Base-by-base conservation (phyloP, 2,888 invertebrate genomes). In the Cheilosia variabilis region DNA sequence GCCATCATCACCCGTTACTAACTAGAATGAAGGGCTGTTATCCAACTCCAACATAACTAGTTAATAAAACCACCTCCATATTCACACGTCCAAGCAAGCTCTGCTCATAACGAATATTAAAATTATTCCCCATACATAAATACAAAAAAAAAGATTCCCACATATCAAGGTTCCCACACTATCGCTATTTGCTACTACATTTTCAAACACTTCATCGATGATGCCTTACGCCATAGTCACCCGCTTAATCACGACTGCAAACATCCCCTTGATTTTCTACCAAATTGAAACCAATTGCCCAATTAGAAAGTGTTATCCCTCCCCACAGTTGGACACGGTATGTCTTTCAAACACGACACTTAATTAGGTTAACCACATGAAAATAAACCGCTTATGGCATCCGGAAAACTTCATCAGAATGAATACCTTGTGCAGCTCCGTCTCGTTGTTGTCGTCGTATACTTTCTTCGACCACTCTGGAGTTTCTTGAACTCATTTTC, bases 401-500 rank as follows among this genome's bases (percentile, higher is more conserved):
- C 60, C 65, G 79, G 65, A 75, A 68, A 62, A 73, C 43, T 68
- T 31, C 24, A 77, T 62, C 43, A 34, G 53, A 55, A 47, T 13
- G 17, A 17, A 47, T 43, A 43, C 37, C n/a, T 65, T 65, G 6
- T 34, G 43, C 50, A 27, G 43, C 34, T 60, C 24, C 41, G 41
- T 31, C 68, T n/a, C 65, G 9, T 45, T 31, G 34, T 60, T 53
- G 43, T 52, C 9, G 34, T 60, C 27, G 19, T 45, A 22, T 24
- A 75, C 60, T 75, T 55, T 80, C 66, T 53, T 75, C 55, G 24
- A 19, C 24, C 37, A n/a, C 15, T 43, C 41, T 41, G 10, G 45
- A 68, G 80, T 80, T 80, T 62, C 66, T 75, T 80, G 80, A 75
- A 80, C 75, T 75, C 60, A 9, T 55, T 45, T 66, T 37, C 58